phyloP scores from a whole-genome alignment of 2,888 invertebrate genomes.

The Cecidostiba fungosa region DNA sequence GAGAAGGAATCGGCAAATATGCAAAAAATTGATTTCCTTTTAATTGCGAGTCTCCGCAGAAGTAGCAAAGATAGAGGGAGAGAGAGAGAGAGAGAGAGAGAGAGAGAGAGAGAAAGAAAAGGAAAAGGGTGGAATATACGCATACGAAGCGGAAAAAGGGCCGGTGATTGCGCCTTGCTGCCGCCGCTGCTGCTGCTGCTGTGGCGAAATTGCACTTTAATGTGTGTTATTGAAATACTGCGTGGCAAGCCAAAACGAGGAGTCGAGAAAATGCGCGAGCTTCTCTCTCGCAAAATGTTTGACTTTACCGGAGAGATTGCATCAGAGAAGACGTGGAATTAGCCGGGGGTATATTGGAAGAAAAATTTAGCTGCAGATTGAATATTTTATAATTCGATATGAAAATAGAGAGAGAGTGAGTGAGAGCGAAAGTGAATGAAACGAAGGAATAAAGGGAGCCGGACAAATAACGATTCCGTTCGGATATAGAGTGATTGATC shows the following conservation, averaged over 20 bases:
- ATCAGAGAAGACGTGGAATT: not conserved
- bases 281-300: constrained; percentile 34
- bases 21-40: constrained; percentile 49
- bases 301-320: not conserved
- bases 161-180: constrained; percentile 13
- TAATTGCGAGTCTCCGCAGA: constrained; percentile 29
- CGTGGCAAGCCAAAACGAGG: constrained; percentile 9
- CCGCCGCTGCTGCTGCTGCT: not conserved
- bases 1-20: not conserved
- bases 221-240: constrained; percentile 56
- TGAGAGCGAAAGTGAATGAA: too few species aligned
- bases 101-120: too few species aligned
- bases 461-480: not conserved
- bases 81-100: not conserved
- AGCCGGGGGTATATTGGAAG: not conserved
- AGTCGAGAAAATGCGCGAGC: constrained; percentile 23
- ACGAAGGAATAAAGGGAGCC: not conserved
- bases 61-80: not conserved
- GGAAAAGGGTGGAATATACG: not conserved
- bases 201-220: constrained; percentile 54
- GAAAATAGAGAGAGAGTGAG: too few species aligned
- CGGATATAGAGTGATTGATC: not conserved
- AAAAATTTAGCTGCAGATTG: not conserved
- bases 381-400: constrained; percentile 4
- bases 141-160: not conserved